Evolutionary conservation across 2,888 invertebrate species (phyloP).

Genomic region (Phalera bucephala): DNA sequence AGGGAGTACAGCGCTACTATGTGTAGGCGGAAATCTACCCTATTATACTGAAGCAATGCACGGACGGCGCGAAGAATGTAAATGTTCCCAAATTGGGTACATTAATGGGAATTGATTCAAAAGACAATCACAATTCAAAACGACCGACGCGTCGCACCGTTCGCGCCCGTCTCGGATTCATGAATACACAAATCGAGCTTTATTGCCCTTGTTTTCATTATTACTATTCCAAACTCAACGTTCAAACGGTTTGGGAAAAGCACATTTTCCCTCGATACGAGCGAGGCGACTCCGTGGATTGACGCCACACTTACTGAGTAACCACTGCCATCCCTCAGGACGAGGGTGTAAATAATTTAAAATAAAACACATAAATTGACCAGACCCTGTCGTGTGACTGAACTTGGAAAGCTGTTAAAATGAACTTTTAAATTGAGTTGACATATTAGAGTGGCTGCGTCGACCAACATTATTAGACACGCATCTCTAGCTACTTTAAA

Average conservation of each 20-base stretch:
- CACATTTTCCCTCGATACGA: constrained; percentile 22
- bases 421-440: constrained; percentile 31
- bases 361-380: constrained; percentile 40
- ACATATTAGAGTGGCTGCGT: constrained; percentile 14
- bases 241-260: constrained; percentile 34
- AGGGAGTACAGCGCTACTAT: constrained; percentile 14
- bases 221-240: constrained; percentile 41
- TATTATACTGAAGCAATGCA: constrained; percentile 32
- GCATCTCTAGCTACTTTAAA: too few species aligned
- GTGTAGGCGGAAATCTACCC: constrained; percentile 23
- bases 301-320: constrained; percentile 15
- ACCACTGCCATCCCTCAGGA: constrained; percentile 27
- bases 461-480: too few species aligned
- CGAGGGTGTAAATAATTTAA: constrained; percentile 33
- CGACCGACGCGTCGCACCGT: constrained; percentile 36
- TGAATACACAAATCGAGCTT: constrained; percentile 61
- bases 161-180: constrained; percentile 42
- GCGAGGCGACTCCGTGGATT: constrained; percentile 13
- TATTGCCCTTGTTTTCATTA: constrained; percentile 49
- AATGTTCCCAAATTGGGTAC: constrained; percentile 36
- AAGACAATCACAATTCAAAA: constrained; percentile 53
- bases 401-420: constrained; percentile 30
- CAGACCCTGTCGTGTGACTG: constrained; percentile 22
- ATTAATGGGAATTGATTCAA: constrained; percentile 55
- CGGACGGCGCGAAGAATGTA: constrained; percentile 28